Evolutionary conservation across 2,888 invertebrate species (phyloP).

Genomic region (Heteromyza rotundicornis): DNA sequence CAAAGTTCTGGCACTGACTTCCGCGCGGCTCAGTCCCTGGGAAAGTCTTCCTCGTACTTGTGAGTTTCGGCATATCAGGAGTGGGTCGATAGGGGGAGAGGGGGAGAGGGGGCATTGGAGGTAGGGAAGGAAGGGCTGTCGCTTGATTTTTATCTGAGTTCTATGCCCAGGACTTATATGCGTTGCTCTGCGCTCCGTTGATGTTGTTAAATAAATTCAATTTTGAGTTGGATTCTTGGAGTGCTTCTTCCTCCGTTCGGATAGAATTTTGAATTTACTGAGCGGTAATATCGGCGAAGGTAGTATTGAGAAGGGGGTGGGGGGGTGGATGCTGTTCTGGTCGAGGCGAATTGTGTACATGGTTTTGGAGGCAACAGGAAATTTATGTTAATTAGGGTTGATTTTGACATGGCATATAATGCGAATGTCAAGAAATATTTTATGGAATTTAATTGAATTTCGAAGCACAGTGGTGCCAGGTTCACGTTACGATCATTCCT

Average conservation of each 20-base stretch:
- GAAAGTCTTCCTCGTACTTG: too few species aligned
- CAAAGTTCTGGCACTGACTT: too few species aligned
- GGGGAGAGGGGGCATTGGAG: too few species aligned
- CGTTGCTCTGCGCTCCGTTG: neutral
- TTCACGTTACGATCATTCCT: neutral
- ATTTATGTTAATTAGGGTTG: constrained; percentile 54
- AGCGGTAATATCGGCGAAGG: neutral
- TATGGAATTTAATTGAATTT: neutral
- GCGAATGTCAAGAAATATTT: neutral
- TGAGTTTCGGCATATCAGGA: too few species aligned
- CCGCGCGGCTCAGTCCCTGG: too few species aligned
- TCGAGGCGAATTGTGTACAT: neutral
- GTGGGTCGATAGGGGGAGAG: too few species aligned
- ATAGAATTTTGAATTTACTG: neutral
- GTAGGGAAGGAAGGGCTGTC: neutral
- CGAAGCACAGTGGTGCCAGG: neutral
- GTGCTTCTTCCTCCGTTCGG: neutral
- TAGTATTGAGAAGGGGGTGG: too few species aligned
- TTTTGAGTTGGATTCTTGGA: neutral
- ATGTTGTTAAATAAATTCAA: neutral
- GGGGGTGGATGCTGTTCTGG: too few species aligned
- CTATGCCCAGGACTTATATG: neutral
- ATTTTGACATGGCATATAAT: constrained; percentile 36
- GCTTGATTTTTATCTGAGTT: neutral
- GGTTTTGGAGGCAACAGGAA: constrained; percentile 27